Evolutionary conservation across 2,797 vertebrate genomes (phyloP), one percentile per base, ranked within the genome.

Genomic region (Poecile montanus): DNA sequence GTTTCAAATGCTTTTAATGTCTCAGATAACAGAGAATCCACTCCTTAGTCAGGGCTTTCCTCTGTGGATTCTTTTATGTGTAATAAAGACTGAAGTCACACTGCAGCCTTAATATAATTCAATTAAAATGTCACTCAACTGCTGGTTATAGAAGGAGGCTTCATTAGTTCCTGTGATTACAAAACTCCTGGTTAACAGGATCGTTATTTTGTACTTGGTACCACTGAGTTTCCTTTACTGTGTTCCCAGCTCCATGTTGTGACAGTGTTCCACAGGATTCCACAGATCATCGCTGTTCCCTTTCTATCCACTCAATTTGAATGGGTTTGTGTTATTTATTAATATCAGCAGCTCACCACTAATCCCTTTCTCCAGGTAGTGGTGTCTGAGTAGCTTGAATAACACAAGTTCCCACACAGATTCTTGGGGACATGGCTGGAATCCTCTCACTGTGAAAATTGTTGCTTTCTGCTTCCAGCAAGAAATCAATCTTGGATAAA

Each of bases 51-150:
- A 13, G 45, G 57, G 44, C 50, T 90, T 88, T 85, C 38, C 89
- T 94, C 70, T 68, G 18, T 84, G 56, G 58, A 66, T 88, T 86
- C 79, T 88, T 94, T 42, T 38, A n/a, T 58, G 76, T 73, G 66
- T 72, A 78, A 75, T 62, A 42, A 73, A 88, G 79, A 75, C 79
- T 5, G 3, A 81, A 90, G 82, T 85, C 89, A 81, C 32, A 1
- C 66, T 86, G 62, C 88, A 86, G 88, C 58, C 66, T 72, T 91
- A 65, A 72, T 68, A 48, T 51, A 77, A 81, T 84, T 91, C 56
- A 91, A 62, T 90, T 89, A 81, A 86, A 94, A 68, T 38, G 56
- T 73, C 89, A 72, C 51, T 89, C 82, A 89, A 2, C 54, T 62
- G 50, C 72, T 86, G 73, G 51, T 86, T 88, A 6, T 20, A 78